Percentiles rank a stretch among this genome's conserved stretches.
Evolutionary conservation across 2,888 invertebrate genomes (phyloP).

Genomic region (Morpho achilles): DNA sequence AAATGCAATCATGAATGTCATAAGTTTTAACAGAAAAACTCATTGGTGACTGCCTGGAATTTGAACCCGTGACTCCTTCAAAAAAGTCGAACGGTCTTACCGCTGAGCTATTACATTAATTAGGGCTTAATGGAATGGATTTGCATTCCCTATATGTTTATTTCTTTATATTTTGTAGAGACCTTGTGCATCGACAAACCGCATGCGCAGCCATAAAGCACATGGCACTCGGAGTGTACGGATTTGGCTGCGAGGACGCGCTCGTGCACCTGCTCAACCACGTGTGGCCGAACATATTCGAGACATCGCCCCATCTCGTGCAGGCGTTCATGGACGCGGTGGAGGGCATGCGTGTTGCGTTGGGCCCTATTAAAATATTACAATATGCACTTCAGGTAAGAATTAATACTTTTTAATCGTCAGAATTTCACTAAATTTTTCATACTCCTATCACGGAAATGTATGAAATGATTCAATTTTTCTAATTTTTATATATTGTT

Average conservation of each 20-base stretch:
- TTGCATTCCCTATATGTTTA: too few species aligned
- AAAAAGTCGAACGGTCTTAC: too few species aligned
- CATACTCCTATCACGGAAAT: too few species aligned
- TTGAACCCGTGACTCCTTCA: too few species aligned
- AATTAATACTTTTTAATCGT: neutral
- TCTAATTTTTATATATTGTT: too few species aligned
- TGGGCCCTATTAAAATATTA: constrained; percentile 97
- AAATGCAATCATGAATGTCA: too few species aligned
- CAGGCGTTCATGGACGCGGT: constrained; percentile 99
- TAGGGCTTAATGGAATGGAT: too few species aligned
- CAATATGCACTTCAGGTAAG: constrained; percentile 96
- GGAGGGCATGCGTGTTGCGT: constrained; percentile 97
- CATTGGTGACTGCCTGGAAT: too few species aligned
- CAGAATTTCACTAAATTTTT: too few species aligned
- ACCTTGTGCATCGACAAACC: constrained; percentile 98
- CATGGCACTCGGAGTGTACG: constrained; percentile 98
- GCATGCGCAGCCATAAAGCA: constrained; percentile 99
- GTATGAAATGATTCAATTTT: too few species aligned
- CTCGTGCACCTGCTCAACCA: constrained; percentile 97
- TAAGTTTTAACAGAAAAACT: too few species aligned
- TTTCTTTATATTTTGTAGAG: constrained; percentile 71
- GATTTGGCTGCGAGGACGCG: constrained; percentile 99
- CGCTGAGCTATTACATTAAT: too few species aligned
- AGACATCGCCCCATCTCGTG: constrained; percentile 99
- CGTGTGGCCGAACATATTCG: constrained; percentile 99